Evolutionary conservation across 2,113 vertebrate genomes (phyloP).

Genomic region (Atlantisia rogersi): DNA sequence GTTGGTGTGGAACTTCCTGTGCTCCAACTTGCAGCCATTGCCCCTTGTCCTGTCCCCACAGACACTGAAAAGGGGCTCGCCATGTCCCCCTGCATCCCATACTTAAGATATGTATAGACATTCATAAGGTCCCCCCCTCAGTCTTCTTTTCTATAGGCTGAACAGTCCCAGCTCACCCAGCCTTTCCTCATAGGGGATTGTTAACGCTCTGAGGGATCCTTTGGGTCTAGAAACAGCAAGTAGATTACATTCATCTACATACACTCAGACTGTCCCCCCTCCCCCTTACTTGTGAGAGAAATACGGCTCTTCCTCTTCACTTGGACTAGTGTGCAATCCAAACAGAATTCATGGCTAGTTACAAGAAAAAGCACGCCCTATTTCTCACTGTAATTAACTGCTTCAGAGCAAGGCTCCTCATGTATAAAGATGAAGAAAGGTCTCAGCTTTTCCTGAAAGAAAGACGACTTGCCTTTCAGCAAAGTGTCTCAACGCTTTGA

Average conservation of each 20-base stretch:
- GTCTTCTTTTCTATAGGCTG: too few relatives aligned
- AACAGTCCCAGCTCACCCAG: too few relatives aligned
- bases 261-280: not conserved
- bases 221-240: constrained; percentile 43
- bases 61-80: too few relatives aligned
- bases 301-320: not conserved
- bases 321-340: not conserved
- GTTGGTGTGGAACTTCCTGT: too few relatives aligned
- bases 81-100: too few relatives aligned
- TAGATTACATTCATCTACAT: constrained; percentile 31
- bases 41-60: too few relatives aligned
- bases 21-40: too few relatives aligned
- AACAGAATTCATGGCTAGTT: not conserved
- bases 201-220: constrained; percentile 36
- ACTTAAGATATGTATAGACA: too few relatives aligned
- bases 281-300: not conserved
- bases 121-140: too few relatives aligned
- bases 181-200: not conserved
- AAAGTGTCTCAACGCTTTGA: constrained; percentile 27
- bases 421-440: constrained; percentile 63
- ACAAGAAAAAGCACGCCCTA: not conserved
- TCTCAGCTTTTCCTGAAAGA: constrained; percentile 48
- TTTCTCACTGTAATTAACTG: constrained; percentile 50
- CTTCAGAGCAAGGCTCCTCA: constrained; percentile 37
- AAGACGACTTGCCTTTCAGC: constrained; percentile 24